A percentile compares a stretch with the other conserved stretches of the same genome.
These are phyloP conservation scores for Pelobates cultripes DNA, from an alignment of 2,797 vertebrate species.

Conservation along the genomic window DNA sequence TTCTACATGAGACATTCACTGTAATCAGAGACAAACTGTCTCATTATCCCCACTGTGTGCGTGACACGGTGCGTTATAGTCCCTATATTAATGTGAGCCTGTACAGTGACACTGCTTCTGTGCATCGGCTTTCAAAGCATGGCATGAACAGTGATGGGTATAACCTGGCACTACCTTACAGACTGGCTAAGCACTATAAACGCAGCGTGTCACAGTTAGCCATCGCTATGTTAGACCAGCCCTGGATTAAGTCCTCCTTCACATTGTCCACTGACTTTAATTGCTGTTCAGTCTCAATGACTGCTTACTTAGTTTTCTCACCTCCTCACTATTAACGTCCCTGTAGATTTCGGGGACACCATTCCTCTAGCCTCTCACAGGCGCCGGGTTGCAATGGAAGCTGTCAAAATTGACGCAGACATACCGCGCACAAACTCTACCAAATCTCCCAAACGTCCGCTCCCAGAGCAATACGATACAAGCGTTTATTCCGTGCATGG, in stretches of 20 bases:
- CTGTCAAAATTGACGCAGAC: slow-evolving; percentile 44
- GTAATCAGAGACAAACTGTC: too few species aligned
- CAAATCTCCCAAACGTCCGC: slow-evolving; percentile 39
- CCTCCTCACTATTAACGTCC: slow-evolving; percentile 33
- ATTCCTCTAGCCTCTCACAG: slow-evolving; percentile 5
- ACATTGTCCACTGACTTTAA: slow-evolving; percentile 28
- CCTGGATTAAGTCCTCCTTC: background rate
- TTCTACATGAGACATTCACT: too few species aligned
- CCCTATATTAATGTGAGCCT: too few species aligned
- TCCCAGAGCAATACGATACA: slow-evolving; percentile 40
- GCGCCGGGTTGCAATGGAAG: slow-evolving; percentile 45
- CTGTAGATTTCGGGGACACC: slow-evolving; percentile 21
- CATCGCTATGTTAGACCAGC: too few species aligned
- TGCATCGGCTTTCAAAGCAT: too few species aligned
- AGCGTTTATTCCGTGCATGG: slow-evolving; percentile 36
- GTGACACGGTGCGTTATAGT: too few species aligned
- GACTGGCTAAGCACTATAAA: too few species aligned
- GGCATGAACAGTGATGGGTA: too few species aligned
- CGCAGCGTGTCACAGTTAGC: too few species aligned
- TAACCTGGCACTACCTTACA: too few species aligned
- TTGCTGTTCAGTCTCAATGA: slow-evolving; percentile 37
- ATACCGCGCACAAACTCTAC: slow-evolving; percentile 20
- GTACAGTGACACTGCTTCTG: too few species aligned
- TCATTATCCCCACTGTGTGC: too few species aligned
- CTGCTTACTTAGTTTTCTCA: slow-evolving; percentile 56